Percentiles rank a stretch among this genome's conserved stretches.
Evolutionary conservation across 2,888 invertebrate species (phyloP).

Genomic region (Plutella xylostella): DNA sequence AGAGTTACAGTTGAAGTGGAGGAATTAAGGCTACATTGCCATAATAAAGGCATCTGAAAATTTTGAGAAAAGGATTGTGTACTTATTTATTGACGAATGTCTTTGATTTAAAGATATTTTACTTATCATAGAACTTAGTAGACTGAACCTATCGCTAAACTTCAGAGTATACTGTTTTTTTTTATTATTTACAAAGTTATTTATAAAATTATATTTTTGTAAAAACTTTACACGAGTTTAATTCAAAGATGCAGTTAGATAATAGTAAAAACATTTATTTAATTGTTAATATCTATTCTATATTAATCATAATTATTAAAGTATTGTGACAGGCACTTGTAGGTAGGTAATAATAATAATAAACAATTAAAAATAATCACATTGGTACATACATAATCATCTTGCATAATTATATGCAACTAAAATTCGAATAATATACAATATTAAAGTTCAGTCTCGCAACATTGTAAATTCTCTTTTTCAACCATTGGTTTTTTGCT

Average conservation of each 20-base stretch:
- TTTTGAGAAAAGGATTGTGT: too few species aligned
- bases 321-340: background rate
- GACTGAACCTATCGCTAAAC: too few species aligned
- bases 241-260: background rate
- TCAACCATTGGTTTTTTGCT: constrained; percentile 39
- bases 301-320: background rate
- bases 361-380: background rate
- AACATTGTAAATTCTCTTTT: constrained; percentile 38
- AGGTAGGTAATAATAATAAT: background rate
- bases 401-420: background rate
- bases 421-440: background rate
- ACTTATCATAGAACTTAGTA: too few species aligned
- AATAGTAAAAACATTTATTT: background rate
- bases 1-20: too few species aligned
- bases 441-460: constrained; percentile 49
- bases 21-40: too few species aligned
- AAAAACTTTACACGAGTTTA: too few species aligned
- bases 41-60: too few species aligned
- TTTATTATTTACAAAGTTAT: too few species aligned
- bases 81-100: too few species aligned
- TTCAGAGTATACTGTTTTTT: too few species aligned
- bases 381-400: background rate
- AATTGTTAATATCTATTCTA: background rate
- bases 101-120: too few species aligned
- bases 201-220: too few species aligned